phyloP scores from a whole-genome alignment of 2,888 invertebrate genomes.

The Silvanus unidentatus region DNA sequence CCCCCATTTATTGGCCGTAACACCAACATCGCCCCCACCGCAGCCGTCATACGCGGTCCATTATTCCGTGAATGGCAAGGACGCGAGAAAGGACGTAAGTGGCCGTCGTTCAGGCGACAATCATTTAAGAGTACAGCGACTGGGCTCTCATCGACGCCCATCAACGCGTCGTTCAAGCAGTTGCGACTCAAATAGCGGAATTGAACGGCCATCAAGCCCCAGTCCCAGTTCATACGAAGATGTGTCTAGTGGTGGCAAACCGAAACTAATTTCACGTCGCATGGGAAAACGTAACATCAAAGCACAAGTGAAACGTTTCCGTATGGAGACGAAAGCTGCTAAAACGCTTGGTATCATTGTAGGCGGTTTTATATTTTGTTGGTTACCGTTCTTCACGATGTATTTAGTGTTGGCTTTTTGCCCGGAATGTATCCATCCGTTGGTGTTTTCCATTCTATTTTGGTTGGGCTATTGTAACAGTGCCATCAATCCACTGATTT shows the following conservation, averaged over 20 bases:
- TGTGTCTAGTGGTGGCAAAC: slow-evolving; percentile 34
- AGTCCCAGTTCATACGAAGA: slow-evolving; percentile 45
- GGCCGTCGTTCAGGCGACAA: slow-evolving; percentile 52
- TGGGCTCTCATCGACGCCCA: slow-evolving; percentile 30
- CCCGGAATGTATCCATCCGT: slow-evolving; percentile 73
- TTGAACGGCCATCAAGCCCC: slow-evolving; percentile 47
- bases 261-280: slow-evolving; percentile 51
- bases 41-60: slow-evolving; percentile 59
- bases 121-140: slow-evolving; percentile 52
- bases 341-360: slow-evolving; percentile 96
- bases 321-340: slow-evolving; percentile 95
- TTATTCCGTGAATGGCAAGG: slow-evolving; percentile 61
- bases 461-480: slow-evolving; percentile 98
- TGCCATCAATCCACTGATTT: slow-evolving; percentile 91
- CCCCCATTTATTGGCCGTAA: slow-evolving; percentile 37
- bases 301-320: slow-evolving; percentile 83
- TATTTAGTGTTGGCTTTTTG: slow-evolving; percentile 88
- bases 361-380: slow-evolving; percentile 93
- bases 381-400: slow-evolving; percentile 95
- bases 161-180: slow-evolving; percentile 46
- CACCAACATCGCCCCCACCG: slow-evolving; percentile 42
- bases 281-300: slow-evolving; percentile 89
- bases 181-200: slow-evolving; percentile 44
- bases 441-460: slow-evolving; percentile 86
- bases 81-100: slow-evolving; percentile 41